Conservation (phyloP, 2,113 vertebrate species). For the Uria lomvia region DNA sequence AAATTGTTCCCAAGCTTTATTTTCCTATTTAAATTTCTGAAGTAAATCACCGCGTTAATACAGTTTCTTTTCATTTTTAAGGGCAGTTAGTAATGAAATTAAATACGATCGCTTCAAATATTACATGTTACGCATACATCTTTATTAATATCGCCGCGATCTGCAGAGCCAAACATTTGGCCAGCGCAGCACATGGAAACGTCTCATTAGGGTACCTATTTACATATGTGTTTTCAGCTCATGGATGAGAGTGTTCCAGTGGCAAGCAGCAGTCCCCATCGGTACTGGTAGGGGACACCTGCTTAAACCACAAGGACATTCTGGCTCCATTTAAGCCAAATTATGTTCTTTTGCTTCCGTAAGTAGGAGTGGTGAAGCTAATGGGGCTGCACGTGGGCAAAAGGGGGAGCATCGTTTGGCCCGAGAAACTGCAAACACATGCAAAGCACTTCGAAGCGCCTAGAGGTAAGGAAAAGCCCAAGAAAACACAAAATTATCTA, state of each 20-base stretch:
- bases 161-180: slow-evolving; percentile 1
- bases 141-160: background rate
- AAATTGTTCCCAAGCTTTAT: background rate
- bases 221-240: slow-evolving; percentile 35
- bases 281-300: slow-evolving; percentile 2
- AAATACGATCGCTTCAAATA: slow-evolving; percentile 6
- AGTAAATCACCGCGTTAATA: slow-evolving; percentile 26
- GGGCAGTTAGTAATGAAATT: slow-evolving; percentile 47
- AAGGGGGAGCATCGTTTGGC: slow-evolving; percentile 13
- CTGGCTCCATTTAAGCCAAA: slow-evolving; percentile 27
- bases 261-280: slow-evolving; percentile 1
- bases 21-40: slow-evolving; percentile 23
- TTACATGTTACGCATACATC: background rate
- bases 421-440: background rate
- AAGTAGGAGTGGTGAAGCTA: slow-evolving; percentile 15
- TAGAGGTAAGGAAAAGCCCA: slow-evolving; percentile 8
- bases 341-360: background rate
- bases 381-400: background rate
- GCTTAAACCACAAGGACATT: slow-evolving; percentile 31
- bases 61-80: slow-evolving; percentile 46
- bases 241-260: background rate
- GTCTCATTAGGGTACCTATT: slow-evolving; percentile 41
- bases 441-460: background rate
- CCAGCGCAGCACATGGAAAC: background rate
- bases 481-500: background rate